Evolutionary conservation across 2,113 vertebrate genomes (phyloP), one percentile per base, ranked within the genome.

Genomic region (Seriola rivoliana): DNA sequence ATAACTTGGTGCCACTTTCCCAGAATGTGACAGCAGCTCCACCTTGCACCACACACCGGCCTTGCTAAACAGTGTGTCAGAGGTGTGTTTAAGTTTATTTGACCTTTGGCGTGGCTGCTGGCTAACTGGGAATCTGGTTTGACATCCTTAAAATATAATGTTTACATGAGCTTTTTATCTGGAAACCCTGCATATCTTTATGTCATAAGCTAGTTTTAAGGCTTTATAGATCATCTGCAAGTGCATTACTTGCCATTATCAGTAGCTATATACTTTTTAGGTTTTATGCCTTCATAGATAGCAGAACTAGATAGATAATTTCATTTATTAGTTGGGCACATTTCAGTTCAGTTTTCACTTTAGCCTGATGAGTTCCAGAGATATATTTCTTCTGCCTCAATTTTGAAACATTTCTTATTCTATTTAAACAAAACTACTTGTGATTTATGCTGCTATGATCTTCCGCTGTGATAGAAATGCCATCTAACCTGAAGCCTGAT

Each of bases 31-130:
- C 13, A 60, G 38, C 48, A 19, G 11, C 48, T 42, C 13, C 54
- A 72, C 9, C 14, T 71, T 63, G 4, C 34, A 54, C 32, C 36
- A 34, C 52, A 16, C 21, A 25, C 44, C 10, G 19, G 69, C 40
- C 50, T 76, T 46, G 57, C 8, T 71, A 62, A 67, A 55, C 32
- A 36, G n/a, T 66, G 42, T 44, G 36, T 64, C 13, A 64, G 13
- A 84, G 59, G 72, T 80, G 55, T 81, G 59, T 57, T 67, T 8
- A 52, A 52, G 77, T 85, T 78, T 74, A 70, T 88, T 73, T 91
- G 74, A 86, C 66, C 80, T 88, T 89, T 89, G 82, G 71, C 9
- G 58, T 84, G 50, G 48, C 78, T 83, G 63, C 64, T 80, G 46
- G 64, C 23, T 72, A 2, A 5, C 40, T 70, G 17, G 16, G 64